Conservation (phyloP, 1,140 invertebrate genomes). For the Agrypnia vestita region DNA sequence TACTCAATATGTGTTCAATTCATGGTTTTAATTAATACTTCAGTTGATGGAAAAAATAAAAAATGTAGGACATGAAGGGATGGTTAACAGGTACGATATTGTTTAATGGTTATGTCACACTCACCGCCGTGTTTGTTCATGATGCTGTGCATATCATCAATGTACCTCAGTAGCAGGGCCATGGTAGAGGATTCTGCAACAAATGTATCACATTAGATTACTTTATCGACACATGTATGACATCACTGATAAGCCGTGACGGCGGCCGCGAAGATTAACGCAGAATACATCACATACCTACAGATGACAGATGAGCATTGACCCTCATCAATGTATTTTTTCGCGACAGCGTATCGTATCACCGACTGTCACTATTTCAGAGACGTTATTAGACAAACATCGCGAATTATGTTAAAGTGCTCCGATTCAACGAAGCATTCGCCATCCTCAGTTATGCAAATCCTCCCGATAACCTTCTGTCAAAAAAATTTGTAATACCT, state of each 20-base stretch:
- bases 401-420: conserved; percentile 1
- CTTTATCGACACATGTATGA: conserved; percentile 30
- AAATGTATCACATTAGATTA: conserved; percentile 22
- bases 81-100: background rate
- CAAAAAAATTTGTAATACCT: too few species aligned
- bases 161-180: conserved; percentile 78
- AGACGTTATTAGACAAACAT: background rate
- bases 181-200: conserved; percentile 67
- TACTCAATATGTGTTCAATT: too few species aligned
- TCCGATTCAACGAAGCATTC: background rate
- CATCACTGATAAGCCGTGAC: conserved; percentile 26
- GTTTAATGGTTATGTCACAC: conserved; percentile 58
- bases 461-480: conserved; percentile 37
- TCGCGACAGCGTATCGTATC: conserved; percentile 31
- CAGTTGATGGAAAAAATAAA: too few species aligned
- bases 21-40: too few species aligned
- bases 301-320: conserved; percentile 32
- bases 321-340: conserved; percentile 30
- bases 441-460: background rate
- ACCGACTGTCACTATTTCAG: conserved; percentile 48
- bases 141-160: conserved; percentile 77
- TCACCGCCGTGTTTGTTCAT: conserved; percentile 77
- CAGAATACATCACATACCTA: background rate
- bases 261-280: background rate
- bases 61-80: too few species aligned